Base-by-base conservation (phyloP, 2,888 invertebrate genomes). In the Camponotus fellah region DNA sequence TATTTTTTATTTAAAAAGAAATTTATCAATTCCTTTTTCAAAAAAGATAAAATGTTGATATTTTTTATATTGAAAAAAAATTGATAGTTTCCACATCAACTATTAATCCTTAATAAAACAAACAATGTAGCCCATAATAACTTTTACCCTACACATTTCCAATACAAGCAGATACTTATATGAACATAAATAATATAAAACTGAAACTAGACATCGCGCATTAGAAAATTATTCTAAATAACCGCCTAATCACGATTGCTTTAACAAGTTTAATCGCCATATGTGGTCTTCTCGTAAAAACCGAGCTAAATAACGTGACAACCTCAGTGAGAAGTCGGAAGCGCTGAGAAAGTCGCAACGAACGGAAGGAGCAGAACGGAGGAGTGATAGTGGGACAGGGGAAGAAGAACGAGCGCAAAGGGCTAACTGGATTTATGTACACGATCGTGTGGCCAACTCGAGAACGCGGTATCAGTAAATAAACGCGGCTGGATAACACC, bases 381-480 rank as follows among this genome's bases (percentile, higher is more conserved):
- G 40, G 21, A 77, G 71, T n/a, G 81, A 72, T 74, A 49, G 64
- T 43, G 8, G 53, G 17, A 40, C 10, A 68, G 34, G 58, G 62
- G 17, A 46, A 65, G 72, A 56, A 43, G 64, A 58, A 76, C 43
- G 84, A 46, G 80, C 69, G 72, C 79, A 84, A 71, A 84, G 83
- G 87, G 86, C 82, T 82, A 89, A 77, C 68, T 85, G 88, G 88
- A 92, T 92, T 92, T 92, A 92, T 92, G 90, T 92, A 89, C 83
- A 89, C 81, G 87, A 72, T 85, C 88, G 85, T 86, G 83, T 85
- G 91, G 92, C 87, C 84, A 88, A 80, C 88, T 87, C 85, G 89
- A 88, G 90, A 92, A 91, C 92, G 92, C 90, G 90, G 90, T 90
- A 91, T 90, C 90, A 92, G 92, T 93, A 93, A 93, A 94, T 93